These are phyloP conservation scores for Stenolophus ochropezus DNA, from an alignment of 2,888 invertebrate genomes.

Conservation along the genomic window DNA sequence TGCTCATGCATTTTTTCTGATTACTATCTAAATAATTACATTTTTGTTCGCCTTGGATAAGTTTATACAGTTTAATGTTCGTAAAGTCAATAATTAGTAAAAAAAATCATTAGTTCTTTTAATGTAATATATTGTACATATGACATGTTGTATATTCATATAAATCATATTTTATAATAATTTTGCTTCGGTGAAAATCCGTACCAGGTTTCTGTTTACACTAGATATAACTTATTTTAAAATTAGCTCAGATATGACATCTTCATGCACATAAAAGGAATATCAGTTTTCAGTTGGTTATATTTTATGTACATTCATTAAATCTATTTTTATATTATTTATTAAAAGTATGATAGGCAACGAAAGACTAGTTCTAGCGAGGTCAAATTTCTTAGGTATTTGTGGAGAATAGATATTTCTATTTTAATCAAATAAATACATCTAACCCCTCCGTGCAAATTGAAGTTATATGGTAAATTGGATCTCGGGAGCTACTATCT, in stretches of 20 bases:
- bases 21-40: no score
- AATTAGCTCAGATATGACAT: not conserved
- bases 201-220: not conserved
- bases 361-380: not conserved
- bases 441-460: not conserved
- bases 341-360: not conserved
- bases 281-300: not conserved
- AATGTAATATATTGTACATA: no score
- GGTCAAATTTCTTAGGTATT: not conserved
- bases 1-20: no score
- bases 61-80: no score
- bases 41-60: no score
- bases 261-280: not conserved
- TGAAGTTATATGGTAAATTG: not conserved
- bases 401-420: not conserved
- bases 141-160: not conserved
- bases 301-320: not conserved
- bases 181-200: no score
- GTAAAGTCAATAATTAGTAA: no score
- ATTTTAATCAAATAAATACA: conserved; percentile 3
- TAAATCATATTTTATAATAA: not conserved
- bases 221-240: not conserved
- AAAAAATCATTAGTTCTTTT: no score
- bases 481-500: not conserved
- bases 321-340: not conserved